Evolutionary conservation across 2,113 vertebrate genomes (phyloP).

Genomic region (Peromyscus maniculatus): DNA sequence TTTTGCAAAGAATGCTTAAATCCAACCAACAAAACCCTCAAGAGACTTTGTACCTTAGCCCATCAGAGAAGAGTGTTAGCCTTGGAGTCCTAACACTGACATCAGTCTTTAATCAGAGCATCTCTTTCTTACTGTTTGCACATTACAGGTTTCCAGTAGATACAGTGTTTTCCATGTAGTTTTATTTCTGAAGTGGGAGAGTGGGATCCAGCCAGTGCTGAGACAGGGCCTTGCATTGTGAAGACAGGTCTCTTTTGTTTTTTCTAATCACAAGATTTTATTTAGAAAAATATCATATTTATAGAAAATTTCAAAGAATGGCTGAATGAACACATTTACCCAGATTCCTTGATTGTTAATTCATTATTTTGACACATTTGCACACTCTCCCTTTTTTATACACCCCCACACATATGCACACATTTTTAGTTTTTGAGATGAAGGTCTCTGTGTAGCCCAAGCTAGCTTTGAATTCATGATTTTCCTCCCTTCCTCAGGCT

Average conservation of each 20-base stretch:
- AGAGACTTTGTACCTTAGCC: neutral
- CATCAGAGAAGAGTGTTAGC: neutral
- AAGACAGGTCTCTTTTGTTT: neutral
- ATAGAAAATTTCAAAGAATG: neutral
- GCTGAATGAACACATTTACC: neutral
- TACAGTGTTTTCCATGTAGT: slow-evolving; percentile 10
- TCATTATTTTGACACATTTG: slow-evolving; percentile 46
- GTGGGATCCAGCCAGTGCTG: neutral
- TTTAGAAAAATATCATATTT: slow-evolving; percentile 45
- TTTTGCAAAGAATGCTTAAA: neutral
- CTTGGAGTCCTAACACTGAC: neutral
- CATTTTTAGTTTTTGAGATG: neutral
- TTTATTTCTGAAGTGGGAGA: neutral
- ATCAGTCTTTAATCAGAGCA: neutral
- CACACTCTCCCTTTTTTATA: neutral
- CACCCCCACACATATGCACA: neutral
- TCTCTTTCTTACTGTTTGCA: slow-evolving; percentile 22
- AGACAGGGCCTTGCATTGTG: neutral
- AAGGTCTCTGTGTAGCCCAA: neutral
- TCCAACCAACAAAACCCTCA: neutral
- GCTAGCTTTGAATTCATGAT: neutral
- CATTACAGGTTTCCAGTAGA: neutral
- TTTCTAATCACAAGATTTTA: slow-evolving; percentile 56
- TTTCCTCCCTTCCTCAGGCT: too few species aligned
- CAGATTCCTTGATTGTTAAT: neutral